These are phyloP conservation scores for Dermatemys mawii DNA, from an alignment of 2,113 vertebrate species.

Conservation along the genomic window DNA sequence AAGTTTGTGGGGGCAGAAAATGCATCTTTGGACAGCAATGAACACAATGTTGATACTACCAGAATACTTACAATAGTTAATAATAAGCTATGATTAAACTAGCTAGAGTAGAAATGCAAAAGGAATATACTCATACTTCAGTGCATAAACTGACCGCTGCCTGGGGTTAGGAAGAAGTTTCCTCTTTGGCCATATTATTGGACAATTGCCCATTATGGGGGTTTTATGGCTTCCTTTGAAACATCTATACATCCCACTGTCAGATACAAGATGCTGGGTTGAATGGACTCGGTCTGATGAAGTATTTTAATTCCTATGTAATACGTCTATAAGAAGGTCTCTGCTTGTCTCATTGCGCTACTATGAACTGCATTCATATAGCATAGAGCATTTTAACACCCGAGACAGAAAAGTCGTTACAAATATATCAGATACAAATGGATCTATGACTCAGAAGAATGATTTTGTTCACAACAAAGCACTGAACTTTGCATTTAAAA, in stretches of 20 bases:
- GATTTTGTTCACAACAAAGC: not conserved
- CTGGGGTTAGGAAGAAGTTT: rapidly evolving
- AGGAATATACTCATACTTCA: not conserved
- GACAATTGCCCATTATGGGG: not conserved
- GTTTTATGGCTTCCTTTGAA: not conserved
- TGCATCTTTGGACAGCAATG: not conserved
- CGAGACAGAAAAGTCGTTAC: not conserved
- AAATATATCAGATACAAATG: not conserved
- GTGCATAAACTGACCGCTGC: not conserved
- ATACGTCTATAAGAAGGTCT: not conserved
- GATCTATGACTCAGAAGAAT: not conserved
- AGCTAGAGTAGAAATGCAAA: not conserved
- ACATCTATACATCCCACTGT: not conserved
- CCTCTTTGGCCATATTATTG: not conserved
- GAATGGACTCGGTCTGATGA: not conserved
- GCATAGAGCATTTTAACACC: not conserved
- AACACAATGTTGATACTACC: not conserved
- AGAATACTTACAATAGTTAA: not conserved
- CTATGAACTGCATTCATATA: not conserved
- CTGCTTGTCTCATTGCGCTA: not conserved
- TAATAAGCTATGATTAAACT: not conserved
- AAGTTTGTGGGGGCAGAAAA: not conserved
- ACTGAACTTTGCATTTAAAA: not conserved
- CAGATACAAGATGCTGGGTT: not conserved
- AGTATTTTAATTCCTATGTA: not conserved